phyloP scores from a whole-genome alignment of 2,113 vertebrate genomes.

The Balaeniceps rex region DNA sequence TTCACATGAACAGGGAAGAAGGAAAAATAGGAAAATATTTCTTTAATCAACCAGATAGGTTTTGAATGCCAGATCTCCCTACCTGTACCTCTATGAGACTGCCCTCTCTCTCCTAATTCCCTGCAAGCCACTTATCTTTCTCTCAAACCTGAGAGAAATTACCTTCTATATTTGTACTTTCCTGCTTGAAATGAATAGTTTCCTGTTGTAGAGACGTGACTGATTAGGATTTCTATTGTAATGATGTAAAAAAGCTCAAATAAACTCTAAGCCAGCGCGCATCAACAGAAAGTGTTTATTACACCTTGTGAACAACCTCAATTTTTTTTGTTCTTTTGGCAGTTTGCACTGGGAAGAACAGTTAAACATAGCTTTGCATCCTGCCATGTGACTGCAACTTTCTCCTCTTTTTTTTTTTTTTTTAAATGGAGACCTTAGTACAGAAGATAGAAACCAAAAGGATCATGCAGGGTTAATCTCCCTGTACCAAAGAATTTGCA shows the following conservation, averaged over 20 bases:
- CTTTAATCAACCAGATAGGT: background rate
- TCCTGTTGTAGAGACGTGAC: background rate
- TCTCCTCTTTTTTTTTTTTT: background rate
- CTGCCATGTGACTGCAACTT: background rate
- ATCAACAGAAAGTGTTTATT: background rate
- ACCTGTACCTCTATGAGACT: background rate
- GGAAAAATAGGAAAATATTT: background rate
- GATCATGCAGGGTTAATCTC: background rate
- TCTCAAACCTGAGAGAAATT: background rate
- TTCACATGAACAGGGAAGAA: background rate
- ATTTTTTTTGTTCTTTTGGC: background rate
- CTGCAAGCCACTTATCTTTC: background rate
- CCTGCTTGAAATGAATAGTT: background rate
- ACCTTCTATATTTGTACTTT: background rate
- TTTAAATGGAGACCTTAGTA: background rate
- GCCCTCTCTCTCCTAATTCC: fast-evolving
- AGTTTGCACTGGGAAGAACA: background rate
- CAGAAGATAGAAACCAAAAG: background rate
- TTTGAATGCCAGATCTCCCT: background rate
- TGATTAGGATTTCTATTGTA: background rate
- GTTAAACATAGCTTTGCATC: background rate
- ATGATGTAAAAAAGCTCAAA: background rate
- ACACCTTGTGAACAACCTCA: background rate
- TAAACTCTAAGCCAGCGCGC: background rate
- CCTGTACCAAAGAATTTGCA: background rate